Evolutionary conservation across 2,888 invertebrate species (phyloP), one percentile per base, ranked within the genome.

Genomic region (Serrognathus titanus): DNA sequence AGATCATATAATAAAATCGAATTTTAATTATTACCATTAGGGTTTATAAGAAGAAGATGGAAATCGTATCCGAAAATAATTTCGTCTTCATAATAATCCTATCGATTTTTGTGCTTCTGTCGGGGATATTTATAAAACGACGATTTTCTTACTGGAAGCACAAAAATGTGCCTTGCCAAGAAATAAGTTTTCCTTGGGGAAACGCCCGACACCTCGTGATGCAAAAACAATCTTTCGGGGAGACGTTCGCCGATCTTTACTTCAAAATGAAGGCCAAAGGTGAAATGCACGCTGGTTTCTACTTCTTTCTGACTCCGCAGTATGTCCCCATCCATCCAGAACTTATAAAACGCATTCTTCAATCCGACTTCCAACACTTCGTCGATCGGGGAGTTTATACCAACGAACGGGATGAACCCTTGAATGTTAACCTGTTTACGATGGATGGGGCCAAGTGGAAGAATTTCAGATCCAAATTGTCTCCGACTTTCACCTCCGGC

Each of bases 371-470:
- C 60, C 74, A 73, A 3, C 74, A 82, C 67, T 86, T 86, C 58
- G 80, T 82, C 66, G 83, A 85, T 53, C 82, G 85, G 43, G 85
- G 85, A 0, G 72, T 82, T 13, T 82, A 81, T 64, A 76, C 73
- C 16, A 83, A 85, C 52, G 83, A 83, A 47, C 72, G 79, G 3
- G 77, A 79, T 3, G 84, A 86, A 69, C 83, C 81, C 0, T 59
- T 85, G 16, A 79, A 83, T 0, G 81, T 77, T 0, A 82, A 83
- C 66, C 69, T 88, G 1, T 84, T 86, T 63, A 76, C 80, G 58
- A 67, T 82, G 43, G 76, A 77, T 40, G 83, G 82, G 0, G 72
- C 79, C 7, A 75, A 78, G 11, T 89, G 89, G 88, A 85, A 81
- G 65, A 47, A 5, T 16, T 31, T 49, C 36, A 45, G 63, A 8